Percentiles rank a stretch among this genome's conserved stretches.
Conservation (phyloP, 2,797 vertebrate genomes). For the Acanthurus leucopareius region DNA sequence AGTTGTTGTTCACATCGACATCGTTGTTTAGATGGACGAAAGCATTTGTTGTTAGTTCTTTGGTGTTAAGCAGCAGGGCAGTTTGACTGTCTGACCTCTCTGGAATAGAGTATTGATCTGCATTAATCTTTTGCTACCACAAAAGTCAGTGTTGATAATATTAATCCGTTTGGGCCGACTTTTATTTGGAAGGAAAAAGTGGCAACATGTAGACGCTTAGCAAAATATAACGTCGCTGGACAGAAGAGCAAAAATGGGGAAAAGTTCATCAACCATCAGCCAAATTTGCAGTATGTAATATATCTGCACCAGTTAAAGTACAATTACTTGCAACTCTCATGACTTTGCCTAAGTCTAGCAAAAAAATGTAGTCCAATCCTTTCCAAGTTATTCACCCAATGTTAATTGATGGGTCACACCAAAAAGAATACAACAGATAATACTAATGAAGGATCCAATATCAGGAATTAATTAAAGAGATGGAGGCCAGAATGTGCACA, state of each 20-base stretch:
- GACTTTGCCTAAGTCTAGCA: too few species aligned
- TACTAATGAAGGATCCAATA: too few species aligned
- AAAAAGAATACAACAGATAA: too few species aligned
- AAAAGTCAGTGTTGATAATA: conserved; percentile 43
- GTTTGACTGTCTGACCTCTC: conserved; percentile 19
- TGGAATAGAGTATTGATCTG: conserved; percentile 48
- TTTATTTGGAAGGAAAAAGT: conserved; percentile 33
- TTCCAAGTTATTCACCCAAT: too few species aligned
- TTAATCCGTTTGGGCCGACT: conserved; percentile 32
- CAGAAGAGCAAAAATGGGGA: neutral
- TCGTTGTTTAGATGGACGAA: conserved; percentile 34
- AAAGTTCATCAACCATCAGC: neutral
- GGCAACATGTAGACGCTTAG: conserved; percentile 1
- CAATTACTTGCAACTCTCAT: too few species aligned
- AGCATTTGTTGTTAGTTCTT: conserved; percentile 27
- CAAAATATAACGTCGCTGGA: conserved; percentile 9
- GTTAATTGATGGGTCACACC: too few species aligned
- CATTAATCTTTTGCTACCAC: conserved; percentile 39
- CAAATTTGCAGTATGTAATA: too few species aligned
- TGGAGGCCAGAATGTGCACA: too few species aligned
- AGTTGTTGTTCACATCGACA: conserved; percentile 17
- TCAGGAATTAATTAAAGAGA: too few species aligned
- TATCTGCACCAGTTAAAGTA: too few species aligned
- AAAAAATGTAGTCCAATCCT: too few species aligned
- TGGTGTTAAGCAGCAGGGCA: conserved; percentile 10